phyloP scores from a whole-genome alignment of 2,888 invertebrate species.

The Andrena minutula region DNA sequence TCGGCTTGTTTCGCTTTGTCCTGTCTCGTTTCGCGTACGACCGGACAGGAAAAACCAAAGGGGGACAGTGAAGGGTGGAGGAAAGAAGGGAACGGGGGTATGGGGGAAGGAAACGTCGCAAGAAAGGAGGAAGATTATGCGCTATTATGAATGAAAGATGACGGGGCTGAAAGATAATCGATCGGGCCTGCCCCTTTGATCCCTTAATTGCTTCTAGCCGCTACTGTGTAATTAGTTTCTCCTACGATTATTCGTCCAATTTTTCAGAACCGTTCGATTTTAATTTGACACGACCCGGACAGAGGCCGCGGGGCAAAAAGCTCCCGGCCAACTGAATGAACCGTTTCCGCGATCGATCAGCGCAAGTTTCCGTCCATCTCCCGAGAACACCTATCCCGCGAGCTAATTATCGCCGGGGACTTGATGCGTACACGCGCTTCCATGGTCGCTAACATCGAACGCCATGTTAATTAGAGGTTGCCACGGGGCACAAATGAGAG shows the following conservation, averaged over 20 bases:
- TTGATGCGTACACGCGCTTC: conserved; percentile 26
- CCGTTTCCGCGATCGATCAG: conserved; percentile 5
- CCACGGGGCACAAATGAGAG: conserved; percentile 39
- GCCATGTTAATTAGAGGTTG: conserved; percentile 64
- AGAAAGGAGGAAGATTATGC: conserved; percentile 41
- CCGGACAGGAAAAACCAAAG: conserved; percentile 20
- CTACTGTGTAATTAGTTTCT: conserved; percentile 13
- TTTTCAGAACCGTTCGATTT: background rate
- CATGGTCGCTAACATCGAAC: conserved; percentile 47
- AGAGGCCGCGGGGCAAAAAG: background rate
- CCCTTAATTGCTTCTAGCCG: conserved; percentile 43
- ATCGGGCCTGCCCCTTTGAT: conserved; percentile 54
- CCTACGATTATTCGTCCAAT: conserved; percentile 12
- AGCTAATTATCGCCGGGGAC: conserved; percentile 2
- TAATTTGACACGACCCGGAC: conserved; percentile 1
- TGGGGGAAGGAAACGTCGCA: conserved; percentile 24
- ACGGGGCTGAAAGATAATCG: conserved; percentile 53
- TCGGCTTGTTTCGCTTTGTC: conserved; percentile 56
- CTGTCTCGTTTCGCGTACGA: conserved; percentile 34
- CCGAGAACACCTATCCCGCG: background rate
- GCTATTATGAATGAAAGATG: conserved; percentile 49
- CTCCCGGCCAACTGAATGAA: background rate
- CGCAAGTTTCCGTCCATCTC: background rate
- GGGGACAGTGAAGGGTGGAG: background rate
- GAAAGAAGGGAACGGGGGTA: background rate